These are phyloP conservation scores for Neuroscelio doddi DNA, from an alignment of 2,888 invertebrate species.

Conservation along the genomic window DNA sequence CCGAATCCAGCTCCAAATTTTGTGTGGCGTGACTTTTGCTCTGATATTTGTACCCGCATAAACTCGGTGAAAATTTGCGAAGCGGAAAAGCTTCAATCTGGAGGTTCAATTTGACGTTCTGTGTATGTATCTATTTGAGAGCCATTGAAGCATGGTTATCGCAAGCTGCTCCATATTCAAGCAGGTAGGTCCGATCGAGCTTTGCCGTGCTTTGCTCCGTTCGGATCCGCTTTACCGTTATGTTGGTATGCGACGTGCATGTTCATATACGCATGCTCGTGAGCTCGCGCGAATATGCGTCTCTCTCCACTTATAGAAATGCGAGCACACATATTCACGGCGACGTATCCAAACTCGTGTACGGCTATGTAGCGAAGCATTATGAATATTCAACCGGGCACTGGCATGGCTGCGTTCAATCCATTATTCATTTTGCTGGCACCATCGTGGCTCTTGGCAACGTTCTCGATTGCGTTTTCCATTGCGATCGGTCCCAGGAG, in stretches of 20 bases:
- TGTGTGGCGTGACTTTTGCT: too few relatives aligned
- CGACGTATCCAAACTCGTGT: neutral
- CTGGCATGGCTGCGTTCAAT: conserved; percentile 68
- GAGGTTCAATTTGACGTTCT: conserved; percentile 50
- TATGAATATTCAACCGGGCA: conserved; percentile 53
- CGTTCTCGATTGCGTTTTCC: conserved; percentile 33
- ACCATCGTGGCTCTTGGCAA: conserved; percentile 50
- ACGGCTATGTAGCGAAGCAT: conserved; percentile 12
- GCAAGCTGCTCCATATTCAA: conserved; percentile 9
- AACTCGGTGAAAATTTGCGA: neutral
- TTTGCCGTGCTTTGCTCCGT: neutral
- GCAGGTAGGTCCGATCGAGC: neutral
- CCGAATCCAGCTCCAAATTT: too few relatives aligned
- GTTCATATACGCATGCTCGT: neutral
- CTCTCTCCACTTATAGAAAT: too few relatives aligned
- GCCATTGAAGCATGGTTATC: conserved; percentile 3
- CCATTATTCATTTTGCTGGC: conserved; percentile 69
- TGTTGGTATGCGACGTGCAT: neutral
- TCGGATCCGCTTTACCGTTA: neutral
- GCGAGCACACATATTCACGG: too few relatives aligned
- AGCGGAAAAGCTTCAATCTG: conserved; percentile 49
- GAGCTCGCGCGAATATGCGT: too few relatives aligned
- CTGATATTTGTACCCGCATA: too few relatives aligned
- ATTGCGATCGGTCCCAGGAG: conserved; percentile 24
- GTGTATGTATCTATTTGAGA: conserved; percentile 50